Base-by-base conservation (phyloP, 2,888 invertebrate genomes). In the Hypomecis punctinalis region DNA sequence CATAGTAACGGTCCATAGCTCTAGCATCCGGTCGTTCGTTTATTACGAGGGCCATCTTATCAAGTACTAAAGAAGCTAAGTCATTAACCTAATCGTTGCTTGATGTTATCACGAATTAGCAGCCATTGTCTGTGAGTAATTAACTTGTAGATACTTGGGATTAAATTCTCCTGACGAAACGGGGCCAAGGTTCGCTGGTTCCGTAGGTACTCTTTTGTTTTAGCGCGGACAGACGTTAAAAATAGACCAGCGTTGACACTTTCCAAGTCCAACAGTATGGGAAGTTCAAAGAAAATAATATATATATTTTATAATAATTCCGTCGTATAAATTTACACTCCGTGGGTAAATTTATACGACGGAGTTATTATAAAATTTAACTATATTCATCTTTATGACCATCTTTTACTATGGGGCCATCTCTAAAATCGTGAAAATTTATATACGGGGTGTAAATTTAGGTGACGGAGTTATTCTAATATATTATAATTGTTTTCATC, bases 101-200 rank as follows among this genome's bases (percentile, higher is more conserved):
- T 52, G 73, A 76, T 73, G 70, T 71, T 76, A 77, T 79, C 76
- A 64, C 53, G 63, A 63, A 66, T 70, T 67, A 60, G 62, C 63
- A 69, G 45, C 71, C 69, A 78, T 78, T 78, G 77, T 79, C 63
- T 74, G 63, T 68, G 64, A 62, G 67, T 72, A 76, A 74, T 74
- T 72, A 74, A 61, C 60, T 63, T 65, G 60, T 63, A 68, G 61
- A 62, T 64, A 68, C 61, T 68, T 58, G 64, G 63, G 61, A 61
- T 61, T 61, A 57, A 61, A 56, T 61, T 56, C 61, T 54, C 57
- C 47, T 53, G 63, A 36, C 52, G 36, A 45, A 72, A 60, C 66
- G 67, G 55, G 66, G 69, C 61, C 72, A 72, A 70, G 72, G 70
- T 48, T 61, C 55, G 48, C 59, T 67, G 60, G 60, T 53, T 48